A percentile compares a stretch with the other conserved stretches of the same genome.
These are phyloP conservation scores for Ochropleura leucogaster DNA, from an alignment of 2,888 invertebrate species.

Conservation along the genomic window DNA sequence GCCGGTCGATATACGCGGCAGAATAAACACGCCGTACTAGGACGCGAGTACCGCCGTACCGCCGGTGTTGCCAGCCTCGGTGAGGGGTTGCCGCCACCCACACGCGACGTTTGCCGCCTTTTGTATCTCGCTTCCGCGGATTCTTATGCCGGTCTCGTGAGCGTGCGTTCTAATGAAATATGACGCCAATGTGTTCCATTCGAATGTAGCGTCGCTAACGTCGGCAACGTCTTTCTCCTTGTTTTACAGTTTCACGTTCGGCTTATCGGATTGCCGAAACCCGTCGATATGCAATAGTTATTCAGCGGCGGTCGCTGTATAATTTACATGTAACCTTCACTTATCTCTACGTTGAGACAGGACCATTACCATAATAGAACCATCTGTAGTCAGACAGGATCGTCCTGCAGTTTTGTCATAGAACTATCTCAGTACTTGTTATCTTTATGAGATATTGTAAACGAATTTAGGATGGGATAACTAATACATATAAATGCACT, in stretches of 20 bases:
- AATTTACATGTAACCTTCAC: conserved; percentile 84
- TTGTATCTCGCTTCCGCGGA: conserved; percentile 71
- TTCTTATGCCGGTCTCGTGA: conserved; percentile 63
- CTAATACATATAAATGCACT: conserved; percentile 27
- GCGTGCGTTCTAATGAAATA: conserved; percentile 69
- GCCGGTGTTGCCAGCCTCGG: conserved; percentile 78
- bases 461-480: conserved; percentile 41
- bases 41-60: conserved; percentile 73
- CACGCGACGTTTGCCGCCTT: conserved; percentile 73
- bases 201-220: conserved; percentile 49
- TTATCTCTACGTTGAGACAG: conserved; percentile 84
- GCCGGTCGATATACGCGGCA: conserved; percentile 89
- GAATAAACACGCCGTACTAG: conserved; percentile 89
- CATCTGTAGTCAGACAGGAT: conserved; percentile 84
- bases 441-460: conserved; percentile 77
- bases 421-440: conserved; percentile 79
- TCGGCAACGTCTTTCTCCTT: conserved; percentile 37
- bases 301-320: conserved; percentile 70
- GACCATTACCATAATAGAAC: conserved; percentile 85
- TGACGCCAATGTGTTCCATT: conserved; percentile 64
- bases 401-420: conserved; percentile 85
- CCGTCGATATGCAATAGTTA: conserved; percentile 68
- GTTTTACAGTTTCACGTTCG: conserved; percentile 53
- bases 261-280: conserved; percentile 51
- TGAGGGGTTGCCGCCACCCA: conserved; percentile 77